Conservation (phyloP, 2,797 vertebrate species). For the Sebastes vulpes region DNA sequence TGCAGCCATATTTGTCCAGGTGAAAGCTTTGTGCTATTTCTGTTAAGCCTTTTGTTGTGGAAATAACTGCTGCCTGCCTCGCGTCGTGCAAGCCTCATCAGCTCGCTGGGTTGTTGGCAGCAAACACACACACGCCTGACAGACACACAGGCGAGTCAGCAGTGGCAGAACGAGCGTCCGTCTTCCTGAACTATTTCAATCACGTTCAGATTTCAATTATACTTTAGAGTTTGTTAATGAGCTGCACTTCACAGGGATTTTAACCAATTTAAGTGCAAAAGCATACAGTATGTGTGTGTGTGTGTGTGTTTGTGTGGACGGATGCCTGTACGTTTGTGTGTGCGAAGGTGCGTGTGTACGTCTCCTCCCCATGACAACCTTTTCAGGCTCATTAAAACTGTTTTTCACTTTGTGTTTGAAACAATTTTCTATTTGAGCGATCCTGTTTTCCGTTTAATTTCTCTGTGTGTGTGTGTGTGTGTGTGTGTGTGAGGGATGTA, state of each 20-base stretch:
- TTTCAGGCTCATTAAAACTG: constrained; percentile 67
- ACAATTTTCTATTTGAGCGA: constrained; percentile 70
- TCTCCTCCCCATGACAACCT: constrained; percentile 59
- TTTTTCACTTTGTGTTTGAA: constrained; percentile 60
- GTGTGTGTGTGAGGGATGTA: not conserved
- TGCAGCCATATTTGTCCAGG: constrained; percentile 38
- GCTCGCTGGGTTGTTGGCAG: constrained; percentile 24
- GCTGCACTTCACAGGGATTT: constrained; percentile 36
- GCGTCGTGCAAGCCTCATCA: constrained; percentile 36
- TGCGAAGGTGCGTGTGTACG: constrained; percentile 30
- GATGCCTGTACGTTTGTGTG: constrained; percentile 3
- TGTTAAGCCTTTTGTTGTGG: constrained; percentile 60
- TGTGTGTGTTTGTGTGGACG: constrained; percentile 13
- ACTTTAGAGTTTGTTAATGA: constrained; percentile 60
- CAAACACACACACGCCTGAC: not conserved
- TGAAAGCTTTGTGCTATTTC: constrained; percentile 55
- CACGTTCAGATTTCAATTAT: constrained; percentile 64
- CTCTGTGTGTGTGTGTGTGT: not conserved
- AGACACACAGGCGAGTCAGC: constrained; percentile 15
- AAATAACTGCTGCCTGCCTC: constrained; percentile 53
- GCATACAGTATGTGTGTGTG: not conserved
- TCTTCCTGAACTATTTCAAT: constrained; percentile 54
- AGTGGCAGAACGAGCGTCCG: constrained; percentile 18
- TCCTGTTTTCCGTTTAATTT: constrained; percentile 31
- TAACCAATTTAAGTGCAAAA: constrained; percentile 12